These are phyloP conservation scores for Montipora cactus DNA, from an alignment of 64 coral and sea anemone species.

Conservation along the genomic window DNA sequence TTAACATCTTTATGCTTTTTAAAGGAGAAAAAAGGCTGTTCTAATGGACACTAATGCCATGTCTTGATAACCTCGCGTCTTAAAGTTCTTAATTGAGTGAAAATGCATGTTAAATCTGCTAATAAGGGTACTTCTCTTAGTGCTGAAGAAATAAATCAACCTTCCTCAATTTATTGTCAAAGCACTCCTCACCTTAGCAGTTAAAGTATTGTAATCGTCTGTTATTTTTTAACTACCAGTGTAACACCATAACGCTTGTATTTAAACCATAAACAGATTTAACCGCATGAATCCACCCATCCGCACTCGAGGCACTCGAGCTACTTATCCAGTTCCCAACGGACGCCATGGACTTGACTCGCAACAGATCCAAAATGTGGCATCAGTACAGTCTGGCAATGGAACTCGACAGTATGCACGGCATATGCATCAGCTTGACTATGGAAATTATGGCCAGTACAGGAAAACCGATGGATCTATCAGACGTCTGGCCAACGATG, in stretches of 20 bases:
- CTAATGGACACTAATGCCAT: neutral
- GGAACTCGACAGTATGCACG: constrained; percentile 3
- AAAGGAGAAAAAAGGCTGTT: neutral
- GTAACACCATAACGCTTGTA: neutral
- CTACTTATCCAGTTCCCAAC: constrained; percentile 71
- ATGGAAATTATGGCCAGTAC: constrained; percentile 22
- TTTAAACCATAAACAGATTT: constrained; percentile 98
- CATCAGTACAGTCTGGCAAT: constrained; percentile 57
- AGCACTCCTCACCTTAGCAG: neutral
- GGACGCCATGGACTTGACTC: neutral
- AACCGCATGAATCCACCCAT: constrained; percentile 89
- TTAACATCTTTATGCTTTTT: neutral
- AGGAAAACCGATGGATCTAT: neutral
- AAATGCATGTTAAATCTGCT: neutral
- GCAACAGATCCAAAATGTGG: neutral
- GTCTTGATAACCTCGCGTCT: no score
- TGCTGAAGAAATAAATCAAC: neutral
- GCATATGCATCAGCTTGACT: neutral
- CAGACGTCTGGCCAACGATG: neutral
- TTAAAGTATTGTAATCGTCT: neutral
- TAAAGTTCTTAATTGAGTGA: neutral
- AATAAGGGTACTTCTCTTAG: neutral
- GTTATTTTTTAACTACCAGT: neutral
- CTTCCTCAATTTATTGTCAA: neutral
- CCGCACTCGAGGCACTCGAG: constrained; percentile 60